Evolutionary conservation across 2,113 vertebrate species (phyloP), one percentile per base, ranked within the genome.

Genomic region (Gymnarchus niloticus): DNA sequence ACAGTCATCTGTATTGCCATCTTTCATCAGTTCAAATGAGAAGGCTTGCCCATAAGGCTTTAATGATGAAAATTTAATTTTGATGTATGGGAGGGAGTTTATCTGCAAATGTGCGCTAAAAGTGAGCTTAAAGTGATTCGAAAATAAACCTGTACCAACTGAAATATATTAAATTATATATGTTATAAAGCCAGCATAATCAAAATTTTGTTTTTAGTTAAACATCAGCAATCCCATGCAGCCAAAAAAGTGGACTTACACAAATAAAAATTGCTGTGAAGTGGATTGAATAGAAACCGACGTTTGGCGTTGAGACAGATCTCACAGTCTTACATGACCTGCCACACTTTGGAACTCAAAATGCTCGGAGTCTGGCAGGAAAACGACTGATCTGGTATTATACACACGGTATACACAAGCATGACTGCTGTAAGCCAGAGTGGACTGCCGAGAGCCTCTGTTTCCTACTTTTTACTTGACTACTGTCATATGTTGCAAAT

Each of bases 21-120:
- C 25, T 9, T 87, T 88, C 92, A 93, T 93, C 89, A 87, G 86
- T 90, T 91, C 90, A 92, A 90, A 93, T 90, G 90, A 92, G 91
- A 78, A 23, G 85, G 85, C 73, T 85, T 84, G 73, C 89, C 90
- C 82, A 87, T 69, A 41, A 59, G 61, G 87, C 89, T 83, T 87
- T 91, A 90, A 86, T 87, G 90, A 88, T 88, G 89, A 90, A 88
- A 91, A 92, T 93, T 88, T 87, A 87, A 92, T 92, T 92, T 83
- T 91, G 85, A 89, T 78, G 86, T 88, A 77, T 37, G 52, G 77
- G 59, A 23, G 84, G 86, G 88, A 80, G 85, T 92, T 90, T 87
- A 88, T 89, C 90, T 85, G 89, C 89, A 89, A 77, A 83, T 88
- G 90, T 91, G 57, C 77, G 92, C 86, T 88, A 90, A 49, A 57